Base-by-base conservation (phyloP, 2,113 vertebrate species). In the Laticauda laticaudata region DNA sequence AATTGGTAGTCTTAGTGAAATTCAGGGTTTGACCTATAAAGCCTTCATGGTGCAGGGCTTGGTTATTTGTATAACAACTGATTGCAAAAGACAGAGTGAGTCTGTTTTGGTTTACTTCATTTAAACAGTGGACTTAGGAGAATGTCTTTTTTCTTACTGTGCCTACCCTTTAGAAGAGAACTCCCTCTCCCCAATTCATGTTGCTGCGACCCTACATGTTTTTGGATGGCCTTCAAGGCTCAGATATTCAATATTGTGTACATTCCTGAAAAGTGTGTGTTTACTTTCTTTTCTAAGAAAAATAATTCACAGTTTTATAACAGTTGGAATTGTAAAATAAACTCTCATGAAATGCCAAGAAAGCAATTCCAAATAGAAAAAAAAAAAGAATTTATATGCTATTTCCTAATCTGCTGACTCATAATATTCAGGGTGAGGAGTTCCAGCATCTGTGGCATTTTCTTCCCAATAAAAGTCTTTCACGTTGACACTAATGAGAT, bases 231-330 rank as follows among this genome's bases (percentile, higher is more conserved):
- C 15, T 81, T 81, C 69, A 81, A 81, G 15, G 18, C 5, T 81
- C 0, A 4, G 93, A 93, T 93, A 86, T 57, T 95, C 91, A 39
- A 88, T 95, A 5, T 93, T 48, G 11, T 88, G 91, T 88, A 95
- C 64, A 89, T 56, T 90, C 88, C 93, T 90, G 88, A 89, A 90
- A 92, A 91, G 18, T 57, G 86, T 87, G 26, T 57, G 89, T 93
- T 43, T 94, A 92, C 51, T 75, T 92, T 87, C 55, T 91, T 95
- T 93, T 92, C 92, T 15, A 91, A 89, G 4, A 51, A 43, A 91
- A 94, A 90, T 95, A 91, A 3, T 92, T 93, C 91, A 55, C 34
- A 87, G n/a, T 21, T 81, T 81, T 81, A 34, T 81, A 81, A 81
- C n/a, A 81, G n/a, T 81, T 75, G 14, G 15, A 34, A n/a, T 18